A percentile compares a stretch with the other conserved stretches of the same genome.
These are phyloP conservation scores for Smutsia temminckii DNA, from an alignment of 2,797 vertebrate species.

Conservation along the genomic window DNA sequence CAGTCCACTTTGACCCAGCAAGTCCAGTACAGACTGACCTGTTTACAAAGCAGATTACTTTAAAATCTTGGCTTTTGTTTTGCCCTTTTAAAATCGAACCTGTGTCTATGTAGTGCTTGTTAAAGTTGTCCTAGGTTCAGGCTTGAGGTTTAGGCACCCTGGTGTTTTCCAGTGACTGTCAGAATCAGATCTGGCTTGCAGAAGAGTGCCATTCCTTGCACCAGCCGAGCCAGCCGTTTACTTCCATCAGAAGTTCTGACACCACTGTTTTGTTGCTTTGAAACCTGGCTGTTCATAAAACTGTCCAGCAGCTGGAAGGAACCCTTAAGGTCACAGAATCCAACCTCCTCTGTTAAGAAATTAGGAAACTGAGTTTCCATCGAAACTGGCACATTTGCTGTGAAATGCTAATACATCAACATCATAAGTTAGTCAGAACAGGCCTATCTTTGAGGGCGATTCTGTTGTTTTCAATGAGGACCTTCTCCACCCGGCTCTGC, in stretches of 20 bases:
- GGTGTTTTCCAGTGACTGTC: not conserved
- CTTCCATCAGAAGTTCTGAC: not conserved
- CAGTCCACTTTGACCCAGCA: not conserved
- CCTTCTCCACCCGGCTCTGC: not conserved
- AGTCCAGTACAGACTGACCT: not conserved
- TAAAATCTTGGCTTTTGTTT: not conserved
- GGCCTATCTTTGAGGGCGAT: not conserved
- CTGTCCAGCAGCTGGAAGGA: not conserved
- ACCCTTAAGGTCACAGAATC: not conserved
- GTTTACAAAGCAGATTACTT: not conserved
- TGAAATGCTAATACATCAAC: too few species aligned
- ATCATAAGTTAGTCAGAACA: not conserved
- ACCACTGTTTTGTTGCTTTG: not conserved
- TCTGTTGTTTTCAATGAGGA: not conserved
- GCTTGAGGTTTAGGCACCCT: not conserved
- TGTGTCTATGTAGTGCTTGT: not conserved
- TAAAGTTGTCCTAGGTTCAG: not conserved
- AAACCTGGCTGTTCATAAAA: not conserved
- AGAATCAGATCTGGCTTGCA: not conserved
- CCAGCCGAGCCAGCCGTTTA: not conserved
- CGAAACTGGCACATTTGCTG: not conserved
- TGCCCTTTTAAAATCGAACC: not conserved
- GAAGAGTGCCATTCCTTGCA: not conserved
- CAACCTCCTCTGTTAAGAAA: not conserved
- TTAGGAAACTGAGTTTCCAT: not conserved